Base-by-base conservation (phyloP, 2,888 invertebrate genomes). In the Drosophila rellima region DNA sequence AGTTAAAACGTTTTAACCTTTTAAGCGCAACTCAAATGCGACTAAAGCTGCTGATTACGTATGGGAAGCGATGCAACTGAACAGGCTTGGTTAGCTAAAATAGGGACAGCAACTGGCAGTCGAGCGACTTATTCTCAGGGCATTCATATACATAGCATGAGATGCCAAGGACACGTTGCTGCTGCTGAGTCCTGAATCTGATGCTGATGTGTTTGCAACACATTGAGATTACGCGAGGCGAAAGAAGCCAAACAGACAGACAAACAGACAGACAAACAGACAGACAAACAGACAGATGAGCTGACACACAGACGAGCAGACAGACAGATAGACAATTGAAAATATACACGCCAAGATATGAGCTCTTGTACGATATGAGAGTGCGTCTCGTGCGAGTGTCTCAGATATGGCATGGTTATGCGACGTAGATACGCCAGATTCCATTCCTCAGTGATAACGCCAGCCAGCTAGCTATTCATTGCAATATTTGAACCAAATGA, bases 1-100 rank as follows among this genome's bases (percentile, higher is more conserved):
- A 81, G 82, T 84, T 73, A 84, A 76, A 84, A 69, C 70, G 75
- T 72, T 84, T 84, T 87, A 83, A 84, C 84, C 85, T 87, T 87
- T 83, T 83, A 81, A 86, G 82, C 87, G 71, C 63, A 81, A 71
- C 66, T 74, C 87, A 83, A 87, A 83, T 83, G 79, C 87, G 85
- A 75, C 82, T 63, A 82, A 78, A 87, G 82, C 86, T 77, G 59
- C 68, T 70, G 63, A 64, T 70, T 62, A 39, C 37, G 20, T 65
- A 44, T 45, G 37, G 48, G 26, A 51, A 18, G 40, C 33, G 66
- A 44, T 50, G 31, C 33, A 35, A 45, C 6, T 45, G 35, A 60
- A 40, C 11, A 56, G 47, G 45, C 44, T 51, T 54, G 2, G 47
- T 70, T 52, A 56, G 61, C 26, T 23, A n/a, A n/a, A n/a, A n/a